These are phyloP conservation scores for Uloborus diversus DNA, from an alignment of 1,140 invertebrate species.

Conservation along the genomic window DNA sequence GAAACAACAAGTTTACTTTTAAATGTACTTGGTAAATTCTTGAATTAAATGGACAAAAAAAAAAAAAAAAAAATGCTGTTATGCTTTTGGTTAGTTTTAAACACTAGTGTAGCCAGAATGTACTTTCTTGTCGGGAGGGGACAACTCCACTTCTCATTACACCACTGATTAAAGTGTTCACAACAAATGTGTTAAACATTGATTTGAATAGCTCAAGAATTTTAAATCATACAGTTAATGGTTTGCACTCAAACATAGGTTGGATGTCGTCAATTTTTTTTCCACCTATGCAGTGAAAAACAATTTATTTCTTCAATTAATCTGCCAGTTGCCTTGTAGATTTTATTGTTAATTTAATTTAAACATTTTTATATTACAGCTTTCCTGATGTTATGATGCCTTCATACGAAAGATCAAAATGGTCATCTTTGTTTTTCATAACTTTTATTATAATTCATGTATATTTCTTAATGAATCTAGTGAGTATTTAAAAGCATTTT, in stretches of 20 bases:
- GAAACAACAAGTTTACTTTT: background rate
- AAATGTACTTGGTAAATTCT: constrained; percentile 15
- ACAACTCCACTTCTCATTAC: no score
- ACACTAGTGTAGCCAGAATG: background rate
- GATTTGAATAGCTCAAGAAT: background rate
- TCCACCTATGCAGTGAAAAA: background rate
- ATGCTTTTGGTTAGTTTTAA: background rate
- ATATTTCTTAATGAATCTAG: constrained; percentile 90
- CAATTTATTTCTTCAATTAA: background rate
- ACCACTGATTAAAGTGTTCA: no score
- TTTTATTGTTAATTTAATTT: background rate
- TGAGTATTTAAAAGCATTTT: constrained; percentile 61
- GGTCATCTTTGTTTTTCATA: constrained; percentile 87
- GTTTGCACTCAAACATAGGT: background rate
- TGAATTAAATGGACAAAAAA: background rate
- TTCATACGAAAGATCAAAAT: constrained; percentile 80
- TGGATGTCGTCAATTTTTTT: background rate
- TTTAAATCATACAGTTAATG: background rate
- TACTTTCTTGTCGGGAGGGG: background rate
- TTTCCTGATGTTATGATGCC: constrained; percentile 96
- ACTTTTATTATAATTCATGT: constrained; percentile 84
- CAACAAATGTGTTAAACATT: no score
- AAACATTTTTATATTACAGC: constrained; percentile 66
- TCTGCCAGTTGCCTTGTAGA: background rate
- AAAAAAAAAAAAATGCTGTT: background rate